phyloP scores from a whole-genome alignment of 2,113 vertebrate species.

The Scomber colias region DNA sequence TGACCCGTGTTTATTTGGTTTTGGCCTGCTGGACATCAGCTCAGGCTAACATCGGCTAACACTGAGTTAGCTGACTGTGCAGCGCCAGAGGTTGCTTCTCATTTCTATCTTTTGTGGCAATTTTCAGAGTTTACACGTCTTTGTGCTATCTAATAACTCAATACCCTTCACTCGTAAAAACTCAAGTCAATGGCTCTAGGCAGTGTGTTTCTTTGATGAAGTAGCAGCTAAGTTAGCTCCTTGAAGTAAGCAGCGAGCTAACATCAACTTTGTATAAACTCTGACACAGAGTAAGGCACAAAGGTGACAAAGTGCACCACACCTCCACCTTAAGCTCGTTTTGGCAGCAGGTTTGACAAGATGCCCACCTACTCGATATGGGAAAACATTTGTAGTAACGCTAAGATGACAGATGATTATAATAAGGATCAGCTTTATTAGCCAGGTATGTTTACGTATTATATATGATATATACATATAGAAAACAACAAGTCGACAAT shows the following conservation, averaged over 20 bases:
- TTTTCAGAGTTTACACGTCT: background rate
- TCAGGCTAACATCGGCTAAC: slow-evolving; percentile 58
- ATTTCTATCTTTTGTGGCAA: background rate
- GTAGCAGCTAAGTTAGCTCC: background rate
- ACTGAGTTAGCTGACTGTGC: background rate
- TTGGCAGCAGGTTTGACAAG: no score
- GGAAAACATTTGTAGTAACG: no score
- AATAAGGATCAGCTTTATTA: no score
- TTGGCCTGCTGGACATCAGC: background rate
- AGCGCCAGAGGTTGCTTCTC: background rate
- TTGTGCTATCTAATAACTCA: background rate
- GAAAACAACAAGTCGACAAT: no score
- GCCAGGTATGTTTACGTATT: no score
- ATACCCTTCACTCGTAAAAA: background rate
- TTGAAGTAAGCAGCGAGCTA: slow-evolving; percentile 18
- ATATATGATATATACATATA: no score
- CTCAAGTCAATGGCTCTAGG: fast-evolving
- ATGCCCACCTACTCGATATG: background rate
- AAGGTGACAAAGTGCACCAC: background rate
- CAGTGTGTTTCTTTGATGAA: background rate
- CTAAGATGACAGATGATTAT: no score
- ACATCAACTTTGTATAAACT: slow-evolving; percentile 33
- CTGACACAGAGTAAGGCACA: background rate
- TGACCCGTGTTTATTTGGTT: background rate
- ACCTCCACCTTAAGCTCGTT: background rate